These are phyloP conservation scores for Ameiurus melas DNA, from an alignment of 2,113 vertebrate genomes.

Conservation along the genomic window DNA sequence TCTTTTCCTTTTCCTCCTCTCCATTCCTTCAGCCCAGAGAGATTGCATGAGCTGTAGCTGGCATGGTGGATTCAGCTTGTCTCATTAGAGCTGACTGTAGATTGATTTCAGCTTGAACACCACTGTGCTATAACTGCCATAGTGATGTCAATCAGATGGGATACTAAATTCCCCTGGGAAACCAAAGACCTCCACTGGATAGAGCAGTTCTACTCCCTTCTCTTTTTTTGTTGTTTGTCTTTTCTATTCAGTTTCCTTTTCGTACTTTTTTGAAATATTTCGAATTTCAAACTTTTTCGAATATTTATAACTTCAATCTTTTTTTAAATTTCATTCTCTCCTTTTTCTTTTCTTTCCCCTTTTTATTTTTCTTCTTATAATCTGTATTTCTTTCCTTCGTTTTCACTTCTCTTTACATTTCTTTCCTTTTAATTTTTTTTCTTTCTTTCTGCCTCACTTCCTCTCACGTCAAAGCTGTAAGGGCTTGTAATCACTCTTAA, in stretches of 20 bases:
- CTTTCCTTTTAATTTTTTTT: background rate
- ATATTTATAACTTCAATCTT: background rate
- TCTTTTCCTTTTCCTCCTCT: slow-evolving; percentile 31
- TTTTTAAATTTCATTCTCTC: background rate
- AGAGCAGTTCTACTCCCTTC: background rate
- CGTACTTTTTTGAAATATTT: slow-evolving; percentile 9
- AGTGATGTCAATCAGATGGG: slow-evolving; percentile 50
- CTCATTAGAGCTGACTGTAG: slow-evolving; percentile 41
- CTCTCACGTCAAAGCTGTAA: slow-evolving; percentile 2
- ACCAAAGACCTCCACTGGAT: slow-evolving; percentile 32
- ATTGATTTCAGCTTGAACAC: slow-evolving; percentile 53
- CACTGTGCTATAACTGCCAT: slow-evolving; percentile 47
- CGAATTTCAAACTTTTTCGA: too few species aligned
- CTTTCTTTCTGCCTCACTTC: background rate
- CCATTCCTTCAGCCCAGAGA: background rate
- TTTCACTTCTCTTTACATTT: background rate
- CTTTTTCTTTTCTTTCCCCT: background rate
- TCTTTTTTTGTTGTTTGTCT: background rate
- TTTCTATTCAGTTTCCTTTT: slow-evolving; percentile 1
- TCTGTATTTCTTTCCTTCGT: background rate
- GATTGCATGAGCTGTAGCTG: slow-evolving; percentile 13
- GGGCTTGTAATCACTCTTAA: slow-evolving; percentile 12
- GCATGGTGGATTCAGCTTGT: slow-evolving; percentile 24
- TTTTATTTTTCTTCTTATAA: background rate
- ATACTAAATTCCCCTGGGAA: slow-evolving; percentile 45